Conservation (phyloP, 2,113 vertebrate genomes). For the Protobothrops flavoviridis region DNA sequence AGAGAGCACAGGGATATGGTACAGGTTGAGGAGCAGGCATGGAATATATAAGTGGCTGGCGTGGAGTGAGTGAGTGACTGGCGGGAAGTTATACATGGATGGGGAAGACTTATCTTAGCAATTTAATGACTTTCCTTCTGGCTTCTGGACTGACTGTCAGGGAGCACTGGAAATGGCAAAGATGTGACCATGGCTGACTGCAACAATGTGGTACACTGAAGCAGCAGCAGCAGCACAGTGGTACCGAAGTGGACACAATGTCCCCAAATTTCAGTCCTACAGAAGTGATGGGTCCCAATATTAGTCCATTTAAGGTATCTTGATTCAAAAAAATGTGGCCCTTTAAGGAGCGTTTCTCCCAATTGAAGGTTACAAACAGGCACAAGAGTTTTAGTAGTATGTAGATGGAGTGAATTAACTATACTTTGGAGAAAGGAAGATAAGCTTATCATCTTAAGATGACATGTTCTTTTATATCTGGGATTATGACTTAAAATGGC, state of each 20-base stretch:
- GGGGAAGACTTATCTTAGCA: neutral
- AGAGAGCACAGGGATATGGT: too few species aligned
- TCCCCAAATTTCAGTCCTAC: neutral
- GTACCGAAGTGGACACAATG: neutral
- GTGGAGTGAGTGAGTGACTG: too few species aligned
- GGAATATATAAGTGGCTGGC: too few species aligned
- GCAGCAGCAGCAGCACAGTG: neutral
- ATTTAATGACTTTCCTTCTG: neutral
- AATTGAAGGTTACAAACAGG: too few species aligned
- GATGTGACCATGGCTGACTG: neutral
- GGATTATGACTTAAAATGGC: neutral
- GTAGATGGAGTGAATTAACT: neutral
- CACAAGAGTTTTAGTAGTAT: neutral
- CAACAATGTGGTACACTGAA: too few species aligned
- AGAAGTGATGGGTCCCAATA: neutral
- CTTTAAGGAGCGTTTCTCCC: neutral
- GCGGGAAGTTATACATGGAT: neutral
- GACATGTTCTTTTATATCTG: neutral
- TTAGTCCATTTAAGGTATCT: neutral
- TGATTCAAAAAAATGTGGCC: neutral
- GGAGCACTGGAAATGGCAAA: neutral
- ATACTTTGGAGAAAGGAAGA: neutral
- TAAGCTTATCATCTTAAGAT: neutral
- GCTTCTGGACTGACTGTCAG: neutral
- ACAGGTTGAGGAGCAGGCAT: too few species aligned